Base-by-base conservation (phyloP, 2,888 invertebrate species). In the Apocheima hispidaria region DNA sequence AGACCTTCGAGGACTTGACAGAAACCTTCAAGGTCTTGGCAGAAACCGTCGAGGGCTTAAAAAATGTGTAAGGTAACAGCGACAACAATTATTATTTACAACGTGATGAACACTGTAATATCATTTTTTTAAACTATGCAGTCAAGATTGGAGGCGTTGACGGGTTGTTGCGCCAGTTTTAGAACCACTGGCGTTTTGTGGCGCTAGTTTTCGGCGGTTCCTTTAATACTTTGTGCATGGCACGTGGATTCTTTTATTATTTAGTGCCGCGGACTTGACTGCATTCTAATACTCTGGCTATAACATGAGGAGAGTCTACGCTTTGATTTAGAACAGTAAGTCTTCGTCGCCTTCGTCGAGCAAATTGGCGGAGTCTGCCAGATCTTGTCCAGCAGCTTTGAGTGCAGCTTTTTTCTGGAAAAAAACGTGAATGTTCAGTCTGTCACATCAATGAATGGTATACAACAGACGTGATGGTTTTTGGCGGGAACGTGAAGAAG, bases 281-380 rank as follows among this genome's bases (percentile, higher is more conserved):
- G 83, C 78, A 76, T 68, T 69, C 81, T 83, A 84, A 83, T 71
- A 78, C 76, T 70, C 81, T 77, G 78, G 78, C 65, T 76, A 75
- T 67, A 74, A 62, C 56, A 66, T 72, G 57, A 54, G 55, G 69
- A 63, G 64, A 43, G 53, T 70, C 71, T 75, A 75, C 50, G 48
- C 33, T 43, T 6, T 14, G 61, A 52, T 68, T 94, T 96, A 97
- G 93, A 98, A 98, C 60, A 98, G 93, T 63, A 98, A 91, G 90
- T 98, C 98, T 81, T 98, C 98, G 79, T 98, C 98, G 41, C 96
- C 97, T 72, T 98, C 97, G 67, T 97, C 97, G 44, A 98, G 91
- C 76, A 98, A 94, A 82, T 96, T 98, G 33, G 94, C 94, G 23
- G 93, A 85, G 60, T 92, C 88, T 72, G 93, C 75, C 18, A 78